These are phyloP conservation scores for Ectemnius cavifrons DNA, from an alignment of 2,888 invertebrate genomes.

Conservation along the genomic window DNA sequence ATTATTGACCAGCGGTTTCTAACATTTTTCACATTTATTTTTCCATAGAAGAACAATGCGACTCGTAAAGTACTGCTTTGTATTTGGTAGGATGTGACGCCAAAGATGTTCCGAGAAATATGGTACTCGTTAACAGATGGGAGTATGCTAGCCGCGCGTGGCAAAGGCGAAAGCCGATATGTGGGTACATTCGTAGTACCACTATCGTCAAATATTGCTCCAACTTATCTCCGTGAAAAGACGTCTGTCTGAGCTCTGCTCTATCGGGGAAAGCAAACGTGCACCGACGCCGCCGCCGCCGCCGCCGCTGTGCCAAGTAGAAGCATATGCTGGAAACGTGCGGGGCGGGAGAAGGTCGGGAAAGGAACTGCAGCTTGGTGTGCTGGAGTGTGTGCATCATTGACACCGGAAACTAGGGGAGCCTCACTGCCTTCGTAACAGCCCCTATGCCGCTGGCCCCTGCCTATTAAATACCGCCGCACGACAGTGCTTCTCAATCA, in stretches of 20 bases:
- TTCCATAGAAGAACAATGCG: too few species aligned
- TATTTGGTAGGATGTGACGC: too few species aligned
- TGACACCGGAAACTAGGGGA: conserved; percentile 70
- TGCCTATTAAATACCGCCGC: conserved; percentile 55
- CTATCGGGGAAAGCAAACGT: conserved; percentile 53
- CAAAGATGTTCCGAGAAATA: too few species aligned
- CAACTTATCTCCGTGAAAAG: conserved; percentile 59
- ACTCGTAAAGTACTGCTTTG: too few species aligned
- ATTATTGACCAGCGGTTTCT: background rate
- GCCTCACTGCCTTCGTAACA: conserved; percentile 54
- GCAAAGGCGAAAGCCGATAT: conserved; percentile 48
- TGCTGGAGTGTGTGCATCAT: conserved; percentile 56
- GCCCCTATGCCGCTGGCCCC: conserved; percentile 49
- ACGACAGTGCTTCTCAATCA: conserved; percentile 42
- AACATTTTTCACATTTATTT: background rate
- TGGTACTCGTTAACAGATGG: too few species aligned
- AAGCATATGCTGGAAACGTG: conserved; percentile 36
- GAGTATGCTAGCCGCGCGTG: conserved; percentile 23
- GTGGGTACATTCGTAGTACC: conserved; percentile 40
- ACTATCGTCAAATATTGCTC: conserved; percentile 66
- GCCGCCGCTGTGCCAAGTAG: conserved; percentile 17
- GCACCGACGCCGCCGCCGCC: conserved; percentile 22
- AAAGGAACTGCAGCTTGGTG: conserved; percentile 48
- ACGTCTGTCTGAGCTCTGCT: conserved; percentile 30
- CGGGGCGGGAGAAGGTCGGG: conserved; percentile 28